Conservation (phyloP, 1,140 invertebrate species). For the Diorhabda elongata region DNA sequence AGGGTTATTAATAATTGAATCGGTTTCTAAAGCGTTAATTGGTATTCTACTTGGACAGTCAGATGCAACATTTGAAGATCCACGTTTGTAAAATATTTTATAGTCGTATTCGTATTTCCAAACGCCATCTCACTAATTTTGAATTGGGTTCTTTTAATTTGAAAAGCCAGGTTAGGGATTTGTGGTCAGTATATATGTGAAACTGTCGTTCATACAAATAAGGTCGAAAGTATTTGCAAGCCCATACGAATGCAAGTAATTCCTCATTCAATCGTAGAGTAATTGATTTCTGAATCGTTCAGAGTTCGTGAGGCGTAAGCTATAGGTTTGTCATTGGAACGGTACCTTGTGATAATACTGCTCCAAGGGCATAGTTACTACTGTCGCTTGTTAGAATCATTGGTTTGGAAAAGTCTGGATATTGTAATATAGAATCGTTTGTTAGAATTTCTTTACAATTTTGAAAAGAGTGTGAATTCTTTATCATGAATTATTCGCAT, state of each 20-base stretch:
- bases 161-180: neutral
- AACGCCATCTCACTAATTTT: neutral
- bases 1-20: neutral
- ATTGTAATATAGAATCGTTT: too few relatives aligned
- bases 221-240: neutral
- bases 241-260: constrained; percentile 28
- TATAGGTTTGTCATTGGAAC: constrained; percentile 34
- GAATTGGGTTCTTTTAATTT: neutral
- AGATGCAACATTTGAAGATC: neutral
- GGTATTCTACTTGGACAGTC: neutral
- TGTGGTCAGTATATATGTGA: too few relatives aligned
- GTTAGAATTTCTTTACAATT: too few relatives aligned
- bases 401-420: too few relatives aligned
- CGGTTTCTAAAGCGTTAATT: constrained; percentile 1
- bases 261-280: constrained; percentile 40
- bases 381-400: constrained; percentile 39
- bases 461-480: neutral
- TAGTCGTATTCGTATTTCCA: neutral
- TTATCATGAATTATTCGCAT: constrained; percentile 5
- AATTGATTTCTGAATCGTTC: neutral
- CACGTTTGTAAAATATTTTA: constrained; percentile 6
- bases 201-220: neutral
- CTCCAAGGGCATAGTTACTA: constrained; percentile 24
- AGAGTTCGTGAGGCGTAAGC: constrained; percentile 26
- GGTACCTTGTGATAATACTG: constrained; percentile 15